These are phyloP conservation scores for Cossypha heuglini DNA, from an alignment of 2,797 vertebrate genomes.

Conservation along the genomic window DNA sequence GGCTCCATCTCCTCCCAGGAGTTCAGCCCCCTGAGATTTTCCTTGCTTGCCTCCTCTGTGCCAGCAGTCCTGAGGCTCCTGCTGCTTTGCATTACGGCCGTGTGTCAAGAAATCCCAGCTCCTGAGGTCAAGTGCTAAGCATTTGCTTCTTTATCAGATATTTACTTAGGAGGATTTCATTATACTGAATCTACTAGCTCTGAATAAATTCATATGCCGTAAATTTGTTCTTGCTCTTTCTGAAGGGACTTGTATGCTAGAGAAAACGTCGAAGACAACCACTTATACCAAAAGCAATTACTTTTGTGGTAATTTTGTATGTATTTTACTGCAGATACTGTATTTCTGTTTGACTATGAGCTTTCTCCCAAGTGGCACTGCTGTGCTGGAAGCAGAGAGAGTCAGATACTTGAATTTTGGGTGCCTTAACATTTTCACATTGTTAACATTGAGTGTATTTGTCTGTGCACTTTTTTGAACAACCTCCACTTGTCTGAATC, in stretches of 20 bases:
- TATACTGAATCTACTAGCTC: conserved; percentile 72
- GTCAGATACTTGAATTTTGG: background rate
- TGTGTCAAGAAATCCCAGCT: conserved; percentile 54
- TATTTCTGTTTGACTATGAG: conserved; percentile 69
- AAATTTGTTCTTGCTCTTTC: conserved; percentile 72
- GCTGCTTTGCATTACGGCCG: conserved; percentile 19
- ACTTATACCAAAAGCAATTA: conserved; percentile 80
- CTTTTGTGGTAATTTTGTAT: conserved; percentile 75
- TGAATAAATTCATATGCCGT: conserved; percentile 75
- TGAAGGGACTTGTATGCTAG: conserved; percentile 64
- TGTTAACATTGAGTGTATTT: background rate
- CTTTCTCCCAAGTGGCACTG: conserved; percentile 49
- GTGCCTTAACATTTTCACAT: background rate
- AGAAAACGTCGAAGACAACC: conserved; percentile 72
- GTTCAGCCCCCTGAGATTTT: background rate
- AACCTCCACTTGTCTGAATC: background rate
- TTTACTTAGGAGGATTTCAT: conserved; percentile 76
- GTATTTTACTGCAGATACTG: conserved; percentile 67
- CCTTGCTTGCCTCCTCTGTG: background rate
- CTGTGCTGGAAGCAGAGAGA: conserved; percentile 15
- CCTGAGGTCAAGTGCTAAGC: conserved; percentile 67
- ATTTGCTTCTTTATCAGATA: conserved; percentile 74
- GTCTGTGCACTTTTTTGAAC: background rate
- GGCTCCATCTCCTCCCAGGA: background rate
- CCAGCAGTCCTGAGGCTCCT: background rate